phyloP scores from a whole-genome alignment of 2,888 invertebrate genomes.

The Druceiella hillmani region DNA sequence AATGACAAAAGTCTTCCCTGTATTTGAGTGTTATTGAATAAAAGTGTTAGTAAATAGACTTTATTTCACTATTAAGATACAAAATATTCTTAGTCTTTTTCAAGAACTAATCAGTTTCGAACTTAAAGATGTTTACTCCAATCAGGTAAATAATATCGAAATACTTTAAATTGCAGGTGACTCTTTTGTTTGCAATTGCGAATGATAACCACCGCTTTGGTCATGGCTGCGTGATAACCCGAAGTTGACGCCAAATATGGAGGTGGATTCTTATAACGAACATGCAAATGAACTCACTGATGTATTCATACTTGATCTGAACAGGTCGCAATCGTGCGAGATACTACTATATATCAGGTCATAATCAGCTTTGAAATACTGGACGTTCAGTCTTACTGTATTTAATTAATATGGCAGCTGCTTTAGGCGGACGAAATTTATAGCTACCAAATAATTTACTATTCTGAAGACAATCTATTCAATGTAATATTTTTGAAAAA shows the following conservation, averaged over 20 bases:
- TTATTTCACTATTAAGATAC: no score
- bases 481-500: no score
- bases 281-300: constrained; percentile 66
- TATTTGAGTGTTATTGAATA: no score
- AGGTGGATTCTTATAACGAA: constrained; percentile 63
- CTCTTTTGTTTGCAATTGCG: constrained; percentile 83
- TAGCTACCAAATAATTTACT: constrained; percentile 79
- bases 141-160: no score
- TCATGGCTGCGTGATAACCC: constrained; percentile 89
- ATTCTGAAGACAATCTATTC: constrained; percentile 46
- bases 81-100: no score
- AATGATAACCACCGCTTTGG: constrained; percentile 87
- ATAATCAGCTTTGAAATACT: no score
- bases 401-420: constrained; percentile 88
- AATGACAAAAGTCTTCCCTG: no score
- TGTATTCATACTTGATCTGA: constrained; percentile 61
- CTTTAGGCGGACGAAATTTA: constrained; percentile 79
- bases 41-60: no score
- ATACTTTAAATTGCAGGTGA: constrained; percentile 60
- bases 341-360: no score
- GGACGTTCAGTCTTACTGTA: no score
- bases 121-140: no score
- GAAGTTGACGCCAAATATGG: constrained; percentile 50
- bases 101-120: no score
- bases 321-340: constrained; percentile 68